phyloP scores from a whole-genome alignment of 2,797 vertebrate species.

The Hemitrygon akajei region DNA sequence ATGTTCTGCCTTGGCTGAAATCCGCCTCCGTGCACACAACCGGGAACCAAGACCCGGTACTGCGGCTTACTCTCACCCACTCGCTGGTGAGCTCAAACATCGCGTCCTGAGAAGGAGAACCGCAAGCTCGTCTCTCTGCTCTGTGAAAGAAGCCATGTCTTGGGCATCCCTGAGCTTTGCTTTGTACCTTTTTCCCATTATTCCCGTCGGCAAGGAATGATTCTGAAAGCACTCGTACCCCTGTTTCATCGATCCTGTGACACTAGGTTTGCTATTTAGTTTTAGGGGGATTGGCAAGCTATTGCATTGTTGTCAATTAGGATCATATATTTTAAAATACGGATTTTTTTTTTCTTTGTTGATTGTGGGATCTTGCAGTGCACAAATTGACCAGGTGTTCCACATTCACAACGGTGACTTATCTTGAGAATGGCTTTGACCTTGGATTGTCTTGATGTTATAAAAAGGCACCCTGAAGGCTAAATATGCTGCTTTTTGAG shows the following conservation, averaged over 20 bases:
- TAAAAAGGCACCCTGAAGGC: background rate
- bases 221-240: background rate
- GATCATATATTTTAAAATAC: background rate
- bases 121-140: background rate
- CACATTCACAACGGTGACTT: background rate
- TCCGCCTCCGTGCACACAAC: too few relatives aligned
- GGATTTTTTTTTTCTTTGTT: background rate
- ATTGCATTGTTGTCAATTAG: background rate
- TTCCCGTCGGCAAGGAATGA: background rate
- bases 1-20: background rate
- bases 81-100: background rate
- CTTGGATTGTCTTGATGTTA: background rate
- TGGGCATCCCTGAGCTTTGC: background rate
- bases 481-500: too few relatives aligned
- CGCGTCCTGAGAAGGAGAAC: background rate
- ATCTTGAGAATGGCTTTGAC: background rate
- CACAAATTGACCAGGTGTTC: background rate
- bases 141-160: background rate
- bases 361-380: background rate
- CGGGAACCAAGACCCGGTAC: background rate
- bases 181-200: background rate
- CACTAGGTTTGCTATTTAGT: background rate
- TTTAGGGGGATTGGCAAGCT: background rate
- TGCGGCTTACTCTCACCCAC: background rate
- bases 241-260: background rate